Evolutionary conservation across 2,113 vertebrate genomes (phyloP).

Genomic region (Proterorhinus semilunaris): DNA sequence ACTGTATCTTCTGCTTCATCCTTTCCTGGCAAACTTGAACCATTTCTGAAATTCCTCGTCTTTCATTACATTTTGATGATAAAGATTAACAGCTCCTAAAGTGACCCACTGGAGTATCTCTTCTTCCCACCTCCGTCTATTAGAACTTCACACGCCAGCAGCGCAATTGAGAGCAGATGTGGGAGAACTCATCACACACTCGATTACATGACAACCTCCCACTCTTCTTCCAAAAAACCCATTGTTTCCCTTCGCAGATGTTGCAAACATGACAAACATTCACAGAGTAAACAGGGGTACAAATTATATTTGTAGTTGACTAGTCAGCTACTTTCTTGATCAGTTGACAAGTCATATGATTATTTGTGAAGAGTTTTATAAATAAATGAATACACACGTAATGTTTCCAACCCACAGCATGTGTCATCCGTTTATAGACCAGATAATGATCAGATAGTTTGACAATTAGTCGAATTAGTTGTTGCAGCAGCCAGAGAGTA

Average conservation of each 20-base stretch:
- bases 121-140: constrained; percentile 10
- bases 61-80: constrained; percentile 34
- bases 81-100: constrained; percentile 33
- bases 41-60: constrained; percentile 20
- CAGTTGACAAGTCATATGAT: too few species aligned
- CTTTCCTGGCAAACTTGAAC: constrained; percentile 28
- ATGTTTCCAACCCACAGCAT: too few species aligned
- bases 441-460: too few species aligned
- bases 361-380: too few species aligned
- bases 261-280: not conserved
- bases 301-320: too few species aligned
- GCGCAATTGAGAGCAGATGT: constrained; percentile 46
- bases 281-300: not conserved
- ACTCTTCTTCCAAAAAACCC: constrained; percentile 9
- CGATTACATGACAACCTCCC: constrained; percentile 4
- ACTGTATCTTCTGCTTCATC: not conserved
- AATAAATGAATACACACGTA: too few species aligned
- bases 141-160: constrained; percentile 23
- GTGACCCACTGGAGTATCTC: constrained; percentile 5
- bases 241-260: not conserved
- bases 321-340: too few species aligned
- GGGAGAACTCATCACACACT: constrained; percentile 34
- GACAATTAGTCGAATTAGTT: too few species aligned
- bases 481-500: too few species aligned
- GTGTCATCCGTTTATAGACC: too few species aligned